phyloP scores from a whole-genome alignment of 2,113 vertebrate species.

The Neodon shergylaensis region DNA sequence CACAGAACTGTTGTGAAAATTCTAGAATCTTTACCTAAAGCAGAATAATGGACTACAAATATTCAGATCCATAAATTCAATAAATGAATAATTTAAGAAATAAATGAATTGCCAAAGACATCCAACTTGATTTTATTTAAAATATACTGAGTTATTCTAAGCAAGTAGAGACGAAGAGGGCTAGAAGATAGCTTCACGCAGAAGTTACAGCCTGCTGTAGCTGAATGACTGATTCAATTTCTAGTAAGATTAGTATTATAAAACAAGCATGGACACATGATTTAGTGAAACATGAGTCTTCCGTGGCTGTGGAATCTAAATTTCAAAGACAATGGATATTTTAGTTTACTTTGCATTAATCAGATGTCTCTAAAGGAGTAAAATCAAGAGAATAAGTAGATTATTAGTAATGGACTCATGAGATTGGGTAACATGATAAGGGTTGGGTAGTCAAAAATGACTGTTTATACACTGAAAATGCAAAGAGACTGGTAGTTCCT shows the following conservation, averaged over 20 bases:
- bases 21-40: slow-evolving; percentile 1
- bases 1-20: background rate
- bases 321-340: background rate
- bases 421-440: background rate
- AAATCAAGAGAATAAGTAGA: background rate
- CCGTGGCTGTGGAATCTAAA: background rate
- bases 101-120: background rate
- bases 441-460: background rate
- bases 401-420: background rate
- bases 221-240: background rate
- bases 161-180: background rate
- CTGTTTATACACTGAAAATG: background rate
- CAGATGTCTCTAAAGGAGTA: background rate
- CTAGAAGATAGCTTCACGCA: background rate
- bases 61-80: slow-evolving; percentile 32
- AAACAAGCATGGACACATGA: background rate
- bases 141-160: background rate
- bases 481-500: background rate
- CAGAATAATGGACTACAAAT: background rate
- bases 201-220: background rate
- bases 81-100: background rate
- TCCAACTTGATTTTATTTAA: background rate
- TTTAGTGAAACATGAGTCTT: background rate
- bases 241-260: too few species aligned
- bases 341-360: background rate